A percentile compares a stretch with the other conserved stretches of the same genome.
Conservation (phyloP, 2,113 vertebrate species). For the Murina feae region DNA sequence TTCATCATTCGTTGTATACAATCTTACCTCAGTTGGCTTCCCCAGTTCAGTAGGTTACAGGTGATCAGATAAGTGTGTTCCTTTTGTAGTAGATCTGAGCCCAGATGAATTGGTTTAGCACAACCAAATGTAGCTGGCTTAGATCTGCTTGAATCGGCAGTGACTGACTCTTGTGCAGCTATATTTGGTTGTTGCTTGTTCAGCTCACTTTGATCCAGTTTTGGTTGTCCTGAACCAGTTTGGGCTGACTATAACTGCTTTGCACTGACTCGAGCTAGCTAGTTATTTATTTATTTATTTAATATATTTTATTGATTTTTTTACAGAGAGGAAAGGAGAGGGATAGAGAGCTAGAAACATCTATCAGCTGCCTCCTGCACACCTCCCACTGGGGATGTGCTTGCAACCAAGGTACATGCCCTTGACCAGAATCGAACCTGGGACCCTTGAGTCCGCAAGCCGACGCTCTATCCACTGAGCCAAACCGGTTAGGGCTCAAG, state of each 20-base stretch:
- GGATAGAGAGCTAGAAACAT: too few species aligned
- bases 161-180: not conserved
- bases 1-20: not conserved
- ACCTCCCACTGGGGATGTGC: too few species aligned
- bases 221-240: not conserved
- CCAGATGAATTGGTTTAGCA: not conserved
- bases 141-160: not conserved
- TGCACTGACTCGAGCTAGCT: not conserved
- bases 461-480: too few species aligned
- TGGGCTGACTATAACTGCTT: not conserved
- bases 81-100: not conserved
- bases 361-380: too few species aligned
- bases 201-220: not conserved
- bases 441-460: too few species aligned
- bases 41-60: not conserved
- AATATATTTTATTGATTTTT: too few species aligned
- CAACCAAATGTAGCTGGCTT: not conserved
- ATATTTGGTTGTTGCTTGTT: not conserved
- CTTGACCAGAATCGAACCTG: too few species aligned
- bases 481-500: too few species aligned
- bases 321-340: too few species aligned
- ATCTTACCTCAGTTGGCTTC: not conserved
- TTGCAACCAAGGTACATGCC: too few species aligned
- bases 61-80: not conserved
- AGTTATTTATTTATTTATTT: too few species aligned